A percentile compares a stretch with the other conserved stretches of the same genome.
Evolutionary conservation across 2,797 vertebrate species (phyloP).

Genomic region (Pagetopsis macropterus): DNA sequence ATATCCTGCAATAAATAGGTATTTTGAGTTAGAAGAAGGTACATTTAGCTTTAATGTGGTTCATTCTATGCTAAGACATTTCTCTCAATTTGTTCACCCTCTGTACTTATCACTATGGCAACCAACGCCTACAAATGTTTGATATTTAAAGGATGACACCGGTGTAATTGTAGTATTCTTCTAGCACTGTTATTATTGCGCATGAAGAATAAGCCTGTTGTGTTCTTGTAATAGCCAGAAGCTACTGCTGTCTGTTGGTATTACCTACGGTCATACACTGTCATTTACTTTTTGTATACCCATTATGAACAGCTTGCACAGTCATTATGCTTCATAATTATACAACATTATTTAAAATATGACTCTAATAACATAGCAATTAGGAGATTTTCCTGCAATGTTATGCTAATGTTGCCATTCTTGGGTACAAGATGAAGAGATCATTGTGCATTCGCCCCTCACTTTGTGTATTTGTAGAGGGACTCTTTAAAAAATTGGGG

Average conservation of each 20-base stretch:
- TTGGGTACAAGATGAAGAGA: neutral
- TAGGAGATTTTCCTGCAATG: neutral
- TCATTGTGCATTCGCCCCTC: neutral
- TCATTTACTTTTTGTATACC: no score
- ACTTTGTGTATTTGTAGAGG: no score
- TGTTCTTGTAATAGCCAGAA: no score
- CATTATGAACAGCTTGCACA: no score
- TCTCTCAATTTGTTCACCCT: neutral
- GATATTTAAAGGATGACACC: conserved; percentile 22
- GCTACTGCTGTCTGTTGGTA: neutral
- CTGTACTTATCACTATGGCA: neutral
- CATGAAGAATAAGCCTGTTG: neutral
- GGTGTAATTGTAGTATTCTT: conserved; percentile 8
- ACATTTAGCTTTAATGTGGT: neutral
- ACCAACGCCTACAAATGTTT: neutral
- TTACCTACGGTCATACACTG: no score
- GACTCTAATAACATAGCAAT: neutral
- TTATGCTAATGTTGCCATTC: no score
- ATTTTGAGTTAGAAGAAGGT: neutral
- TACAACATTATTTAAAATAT: no score
- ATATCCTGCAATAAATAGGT: neutral
- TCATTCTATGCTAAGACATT: neutral
- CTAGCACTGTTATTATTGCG: conserved; percentile 24
- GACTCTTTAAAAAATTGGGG: no score
- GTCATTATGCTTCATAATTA: no score